Conservation (phyloP, 2,888 invertebrate genomes). For the Drosophila differens region DNA sequence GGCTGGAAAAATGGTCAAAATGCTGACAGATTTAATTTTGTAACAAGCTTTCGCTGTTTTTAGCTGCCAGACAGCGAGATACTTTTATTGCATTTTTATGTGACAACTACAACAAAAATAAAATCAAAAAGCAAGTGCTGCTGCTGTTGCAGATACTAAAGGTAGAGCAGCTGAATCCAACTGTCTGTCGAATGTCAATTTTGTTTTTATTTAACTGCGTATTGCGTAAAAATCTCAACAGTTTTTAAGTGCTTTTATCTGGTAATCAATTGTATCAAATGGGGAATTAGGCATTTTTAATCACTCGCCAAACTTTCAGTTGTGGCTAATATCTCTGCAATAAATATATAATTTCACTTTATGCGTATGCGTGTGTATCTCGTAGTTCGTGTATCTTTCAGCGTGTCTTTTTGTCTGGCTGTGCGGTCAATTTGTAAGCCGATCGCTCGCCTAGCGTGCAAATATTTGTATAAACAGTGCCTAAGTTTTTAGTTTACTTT, state of each 20-base stretch:
- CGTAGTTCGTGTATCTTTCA: conserved; percentile 20
- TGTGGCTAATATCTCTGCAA: conserved; percentile 52
- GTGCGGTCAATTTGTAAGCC: conserved; percentile 55
- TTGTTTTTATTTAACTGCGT: conserved; percentile 8
- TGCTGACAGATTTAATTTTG: conserved; percentile 62
- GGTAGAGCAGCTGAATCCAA: conserved; percentile 39
- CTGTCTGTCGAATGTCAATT: not conserved
- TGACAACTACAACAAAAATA: conserved; percentile 55
- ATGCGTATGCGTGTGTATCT: conserved; percentile 68
- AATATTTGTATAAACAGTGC: conserved; percentile 68
- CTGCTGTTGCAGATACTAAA: not conserved
- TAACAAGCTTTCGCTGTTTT: conserved; percentile 74
- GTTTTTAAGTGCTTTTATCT: not conserved
- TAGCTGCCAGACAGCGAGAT: conserved; percentile 41
- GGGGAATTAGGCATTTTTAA: conserved; percentile 11
- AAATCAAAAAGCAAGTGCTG: not conserved
- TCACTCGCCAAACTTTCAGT: conserved; percentile 60
- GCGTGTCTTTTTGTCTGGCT: conserved; percentile 3
- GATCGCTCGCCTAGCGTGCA: conserved; percentile 70
- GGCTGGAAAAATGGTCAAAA: conserved; percentile 45
- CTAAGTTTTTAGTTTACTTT: conserved; percentile 26
- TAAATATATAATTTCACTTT: conserved; percentile 72
- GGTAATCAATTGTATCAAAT: conserved; percentile 21
- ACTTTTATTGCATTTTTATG: conserved; percentile 77
- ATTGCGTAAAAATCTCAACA: conserved; percentile 30